Conservation (phyloP, 2,797 vertebrate genomes). For the Lindbergichthys nudifrons region DNA sequence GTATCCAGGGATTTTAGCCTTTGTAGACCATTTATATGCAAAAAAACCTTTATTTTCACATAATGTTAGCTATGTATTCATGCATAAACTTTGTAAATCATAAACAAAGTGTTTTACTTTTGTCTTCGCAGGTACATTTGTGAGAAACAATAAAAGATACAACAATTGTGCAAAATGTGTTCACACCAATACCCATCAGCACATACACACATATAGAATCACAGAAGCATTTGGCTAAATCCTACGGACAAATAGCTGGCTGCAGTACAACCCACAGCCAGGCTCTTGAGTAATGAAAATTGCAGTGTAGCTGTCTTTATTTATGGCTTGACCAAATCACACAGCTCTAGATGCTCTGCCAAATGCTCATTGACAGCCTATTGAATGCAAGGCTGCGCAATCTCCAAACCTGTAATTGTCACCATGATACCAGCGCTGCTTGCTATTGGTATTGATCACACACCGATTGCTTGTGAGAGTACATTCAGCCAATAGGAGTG, state of each 20-base stretch:
- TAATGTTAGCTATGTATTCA: no score
- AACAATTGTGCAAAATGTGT: no score
- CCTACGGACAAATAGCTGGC: slow-evolving; percentile 62
- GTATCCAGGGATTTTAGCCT: no score
- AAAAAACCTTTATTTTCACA: no score
- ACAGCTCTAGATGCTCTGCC: slow-evolving; percentile 10
- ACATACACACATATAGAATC: slow-evolving; percentile 6
- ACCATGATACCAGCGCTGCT: slow-evolving; percentile 58
- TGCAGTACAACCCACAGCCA: slow-evolving; percentile 55
- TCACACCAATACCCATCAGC: not conserved
- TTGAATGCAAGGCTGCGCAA: slow-evolving; percentile 56
- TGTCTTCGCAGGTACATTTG: no score
- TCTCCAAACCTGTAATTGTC: slow-evolving; percentile 74
- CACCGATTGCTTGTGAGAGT: slow-evolving; percentile 58
- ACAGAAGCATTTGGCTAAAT: slow-evolving; percentile 52
- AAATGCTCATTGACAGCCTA: slow-evolving; percentile 52
- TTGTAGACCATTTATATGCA: no score
- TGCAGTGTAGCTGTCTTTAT: slow-evolving; percentile 77
- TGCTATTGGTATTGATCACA: slow-evolving; percentile 67
- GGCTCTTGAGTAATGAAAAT: slow-evolving; percentile 84
- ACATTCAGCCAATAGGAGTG: slow-evolving; percentile 51
- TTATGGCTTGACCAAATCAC: slow-evolving; percentile 70
- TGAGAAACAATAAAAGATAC: no score
- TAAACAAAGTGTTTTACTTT: no score
- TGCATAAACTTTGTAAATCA: no score